Evolutionary conservation across 2,888 invertebrate genomes (phyloP), one percentile per base, ranked within the genome.

Genomic region (Drosophila nr. perissopoda): DNA sequence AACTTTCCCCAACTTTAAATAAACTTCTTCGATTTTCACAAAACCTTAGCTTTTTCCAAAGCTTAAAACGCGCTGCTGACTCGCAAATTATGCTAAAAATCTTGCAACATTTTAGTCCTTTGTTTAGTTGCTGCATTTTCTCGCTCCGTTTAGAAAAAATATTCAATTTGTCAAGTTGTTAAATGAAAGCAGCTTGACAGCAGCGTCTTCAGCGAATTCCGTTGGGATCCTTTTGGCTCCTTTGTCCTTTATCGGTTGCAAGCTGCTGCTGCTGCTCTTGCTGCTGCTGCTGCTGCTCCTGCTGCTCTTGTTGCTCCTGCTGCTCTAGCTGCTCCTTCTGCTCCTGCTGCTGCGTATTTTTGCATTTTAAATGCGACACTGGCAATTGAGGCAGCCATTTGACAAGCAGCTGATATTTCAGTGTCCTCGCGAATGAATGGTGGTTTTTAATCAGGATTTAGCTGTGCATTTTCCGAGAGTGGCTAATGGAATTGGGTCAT

Each of bases 81-180:
- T 16, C 0, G 25, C 8, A 25, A 25, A 4, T 25, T 0, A 1
- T 25, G 21, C 8, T 25, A 2, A 25, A 8, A 25, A 25, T 27
- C 21, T 7, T 58, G 29, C 13, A 31, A 11, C 1, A 11, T 21
- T 13, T 31, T 16, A 0, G 5, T 56, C 8, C 29, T 38, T 67
- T 59, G 57, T 64, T 63, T 61, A 46, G 61, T 46, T 63, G 42
- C 34, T 53, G 51, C 63, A 31, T 49, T 61, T 34, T 49, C 27
- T 13, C 31, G 13, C 33, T 8, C 4, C n/a, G n/a, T 18, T 27
- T 36, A 16, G 46, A 11, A 67, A 53, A 69, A 73, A 70, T 65
- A 88, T 88, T 88, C 86, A 90, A 90, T 90, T 90, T 86, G 83
- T 86, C 90, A 90, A 83, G 68, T 69, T 82, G 77, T 73, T 74